Conservation (phyloP, 2,113 vertebrate species). For the Aegotheles bennettii region DNA sequence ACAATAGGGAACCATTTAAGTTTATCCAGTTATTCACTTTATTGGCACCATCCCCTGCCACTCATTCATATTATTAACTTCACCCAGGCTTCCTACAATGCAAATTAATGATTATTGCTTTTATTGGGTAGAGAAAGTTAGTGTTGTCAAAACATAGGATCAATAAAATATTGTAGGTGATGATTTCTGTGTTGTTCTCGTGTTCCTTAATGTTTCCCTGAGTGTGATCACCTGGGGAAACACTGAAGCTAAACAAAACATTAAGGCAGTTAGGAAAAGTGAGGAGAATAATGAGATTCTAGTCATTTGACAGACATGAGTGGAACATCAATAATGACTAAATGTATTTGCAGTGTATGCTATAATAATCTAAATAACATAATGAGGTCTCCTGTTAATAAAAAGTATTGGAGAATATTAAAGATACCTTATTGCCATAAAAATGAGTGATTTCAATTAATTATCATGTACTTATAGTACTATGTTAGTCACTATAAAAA, state of each 20-base stretch:
- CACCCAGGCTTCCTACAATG: background rate
- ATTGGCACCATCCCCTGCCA: background rate
- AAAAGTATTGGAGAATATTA: background rate
- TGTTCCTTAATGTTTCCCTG: background rate
- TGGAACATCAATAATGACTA: conserved; percentile 30
- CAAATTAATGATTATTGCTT: background rate
- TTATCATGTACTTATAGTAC: background rate
- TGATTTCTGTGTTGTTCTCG: background rate
- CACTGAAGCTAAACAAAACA: background rate
- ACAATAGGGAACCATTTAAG: background rate
- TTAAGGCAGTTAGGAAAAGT: conserved; percentile 32
- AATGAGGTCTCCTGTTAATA: conserved; percentile 13
- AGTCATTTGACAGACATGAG: conserved; percentile 27
- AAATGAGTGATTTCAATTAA: background rate
- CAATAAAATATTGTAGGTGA: background rate
- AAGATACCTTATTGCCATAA: background rate
- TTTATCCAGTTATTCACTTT: background rate
- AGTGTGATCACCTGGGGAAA: conserved; percentile 13
- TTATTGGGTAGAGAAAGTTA: background rate
- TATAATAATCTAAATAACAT: conserved; percentile 20
- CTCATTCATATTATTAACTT: background rate
- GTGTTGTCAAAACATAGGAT: background rate
- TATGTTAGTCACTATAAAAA: background rate
- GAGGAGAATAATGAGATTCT: conserved; percentile 27
- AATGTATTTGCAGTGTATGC: background rate